Percentiles rank a stretch among this genome's conserved stretches.
phyloP scores from a whole-genome alignment of 2,797 vertebrate genomes.

The Champsocephalus esox region DNA sequence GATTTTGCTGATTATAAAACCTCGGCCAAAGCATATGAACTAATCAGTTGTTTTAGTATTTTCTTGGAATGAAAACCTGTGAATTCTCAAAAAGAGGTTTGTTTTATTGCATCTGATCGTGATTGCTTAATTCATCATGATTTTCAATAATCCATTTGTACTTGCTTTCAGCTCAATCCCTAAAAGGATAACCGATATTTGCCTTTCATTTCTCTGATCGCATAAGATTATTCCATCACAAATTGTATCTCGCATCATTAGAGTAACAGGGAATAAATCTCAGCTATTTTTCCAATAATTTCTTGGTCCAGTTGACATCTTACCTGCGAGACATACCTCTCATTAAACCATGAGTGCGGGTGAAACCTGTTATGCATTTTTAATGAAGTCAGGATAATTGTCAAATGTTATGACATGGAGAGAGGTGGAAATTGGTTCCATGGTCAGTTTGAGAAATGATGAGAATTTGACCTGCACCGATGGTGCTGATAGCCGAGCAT shows the following conservation, averaged over 20 bases:
- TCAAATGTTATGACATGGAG: conserved; percentile 92
- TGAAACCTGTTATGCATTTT: conserved; percentile 92
- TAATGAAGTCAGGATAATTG: conserved; percentile 95
- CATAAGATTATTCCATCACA: conserved; percentile 49
- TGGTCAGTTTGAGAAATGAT: conserved; percentile 97
- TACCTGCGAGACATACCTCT: conserved; percentile 86
- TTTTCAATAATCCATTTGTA: conserved; percentile 14
- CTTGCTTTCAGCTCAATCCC: conserved; percentile 3
- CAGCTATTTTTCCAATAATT: conserved; percentile 83
- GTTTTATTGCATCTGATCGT: background rate
- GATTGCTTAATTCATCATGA: conserved; percentile 20
- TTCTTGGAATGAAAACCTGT: background rate
- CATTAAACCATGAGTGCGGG: conserved; percentile 91
- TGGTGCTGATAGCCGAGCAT: conserved; percentile 89
- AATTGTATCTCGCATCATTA: conserved; percentile 75
- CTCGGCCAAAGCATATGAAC: conserved; percentile 16
- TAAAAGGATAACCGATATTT: conserved; percentile 45
- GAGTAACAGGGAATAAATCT: conserved; percentile 80
- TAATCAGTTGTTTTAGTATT: conserved; percentile 20
- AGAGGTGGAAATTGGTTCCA: conserved; percentile 93
- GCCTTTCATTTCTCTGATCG: conserved; percentile 33
- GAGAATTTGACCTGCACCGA: conserved; percentile 88
- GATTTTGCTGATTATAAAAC: conserved; percentile 23
- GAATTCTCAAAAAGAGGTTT: background rate
- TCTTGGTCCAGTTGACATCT: conserved; percentile 84